A percentile compares a stretch with the other conserved stretches of the same genome.
phyloP scores from a whole-genome alignment of 2,888 invertebrate species.

The Ophioninae sp. region DNA sequence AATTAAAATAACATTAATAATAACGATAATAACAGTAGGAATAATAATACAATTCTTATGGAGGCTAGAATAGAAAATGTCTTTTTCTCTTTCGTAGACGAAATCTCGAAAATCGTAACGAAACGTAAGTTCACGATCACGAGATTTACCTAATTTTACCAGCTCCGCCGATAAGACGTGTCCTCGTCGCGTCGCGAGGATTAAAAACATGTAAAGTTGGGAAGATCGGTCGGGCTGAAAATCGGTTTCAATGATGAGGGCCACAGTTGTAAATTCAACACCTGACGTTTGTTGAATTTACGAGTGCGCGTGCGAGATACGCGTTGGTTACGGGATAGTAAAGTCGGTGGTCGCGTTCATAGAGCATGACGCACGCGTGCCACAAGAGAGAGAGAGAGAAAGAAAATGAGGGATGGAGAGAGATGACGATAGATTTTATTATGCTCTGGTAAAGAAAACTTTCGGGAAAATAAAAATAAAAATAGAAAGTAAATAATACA shows the following conservation, averaged over 20 bases:
- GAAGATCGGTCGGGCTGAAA: background rate
- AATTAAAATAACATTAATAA: too few species aligned
- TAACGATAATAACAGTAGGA: too few species aligned
- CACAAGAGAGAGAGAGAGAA: background rate
- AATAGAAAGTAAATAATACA: too few species aligned
- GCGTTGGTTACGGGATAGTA: background rate
- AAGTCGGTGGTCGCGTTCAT: conserved; percentile 43
- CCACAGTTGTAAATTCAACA: background rate
- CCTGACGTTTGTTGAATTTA: conserved; percentile 20
- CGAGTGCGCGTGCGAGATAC: conserved; percentile 16
- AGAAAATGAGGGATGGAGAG: conserved; percentile 25
- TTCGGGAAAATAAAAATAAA: too few species aligned
- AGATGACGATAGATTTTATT: background rate
- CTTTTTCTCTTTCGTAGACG: too few species aligned
- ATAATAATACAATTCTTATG: too few species aligned
- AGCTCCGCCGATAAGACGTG: background rate
- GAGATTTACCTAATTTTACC: background rate
- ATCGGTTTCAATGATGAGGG: background rate
- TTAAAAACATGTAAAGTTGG: background rate
- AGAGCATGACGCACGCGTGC: conserved; percentile 44
- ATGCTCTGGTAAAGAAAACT: too few species aligned
- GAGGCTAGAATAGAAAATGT: too few species aligned
- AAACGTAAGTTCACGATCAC: too few species aligned
- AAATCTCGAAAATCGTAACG: too few species aligned
- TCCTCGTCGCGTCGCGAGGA: background rate